A percentile compares a stretch with the other conserved stretches of the same genome.
These are phyloP conservation scores for Cactoblastis cactorum DNA, from an alignment of 2,888 invertebrate genomes.

Conservation along the genomic window DNA sequence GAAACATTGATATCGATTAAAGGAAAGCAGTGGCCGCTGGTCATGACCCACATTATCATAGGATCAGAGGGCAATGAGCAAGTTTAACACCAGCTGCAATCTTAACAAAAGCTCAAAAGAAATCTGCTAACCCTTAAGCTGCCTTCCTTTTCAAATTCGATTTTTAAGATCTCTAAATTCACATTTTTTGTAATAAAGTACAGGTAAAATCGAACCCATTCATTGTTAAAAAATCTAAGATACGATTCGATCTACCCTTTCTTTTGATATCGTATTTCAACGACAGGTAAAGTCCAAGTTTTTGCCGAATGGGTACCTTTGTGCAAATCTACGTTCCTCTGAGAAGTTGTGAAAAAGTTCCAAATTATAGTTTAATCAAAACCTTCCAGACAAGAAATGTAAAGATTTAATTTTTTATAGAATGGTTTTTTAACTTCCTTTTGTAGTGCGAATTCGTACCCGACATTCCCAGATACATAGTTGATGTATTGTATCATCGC, in stretches of 20 bases:
- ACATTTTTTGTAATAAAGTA: slow-evolving; percentile 47
- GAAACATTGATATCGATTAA: slow-evolving; percentile 27
- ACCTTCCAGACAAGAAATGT: slow-evolving; percentile 60
- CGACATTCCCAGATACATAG: slow-evolving; percentile 77
- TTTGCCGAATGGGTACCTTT: slow-evolving; percentile 64
- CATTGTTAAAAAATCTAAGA: slow-evolving; percentile 49
- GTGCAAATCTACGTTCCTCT: slow-evolving; percentile 70
- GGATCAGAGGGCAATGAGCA: slow-evolving; percentile 61
- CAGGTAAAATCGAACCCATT: slow-evolving; percentile 50
- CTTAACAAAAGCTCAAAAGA: slow-evolving; percentile 49
- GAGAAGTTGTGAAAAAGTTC: slow-evolving; percentile 53
- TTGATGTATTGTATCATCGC: slow-evolving; percentile 58
- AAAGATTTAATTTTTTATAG: slow-evolving; percentile 56
- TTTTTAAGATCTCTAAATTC: slow-evolving; percentile 58
- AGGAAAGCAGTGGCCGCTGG: slow-evolving; percentile 31
- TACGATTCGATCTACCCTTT: slow-evolving; percentile 71
- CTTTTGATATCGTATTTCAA: slow-evolving; percentile 73
- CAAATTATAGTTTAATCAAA: slow-evolving; percentile 66
- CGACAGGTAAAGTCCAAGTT: slow-evolving; percentile 73
- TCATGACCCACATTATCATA: slow-evolving; percentile 61
- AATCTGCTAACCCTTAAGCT: slow-evolving; percentile 66
- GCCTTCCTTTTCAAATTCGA: slow-evolving; percentile 65
- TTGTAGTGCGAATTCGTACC: slow-evolving; percentile 66
- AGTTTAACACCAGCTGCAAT: slow-evolving; percentile 58
- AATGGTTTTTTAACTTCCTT: slow-evolving; percentile 67